phyloP scores from a whole-genome alignment of 2,113 vertebrate genomes.

The human region DNA sequence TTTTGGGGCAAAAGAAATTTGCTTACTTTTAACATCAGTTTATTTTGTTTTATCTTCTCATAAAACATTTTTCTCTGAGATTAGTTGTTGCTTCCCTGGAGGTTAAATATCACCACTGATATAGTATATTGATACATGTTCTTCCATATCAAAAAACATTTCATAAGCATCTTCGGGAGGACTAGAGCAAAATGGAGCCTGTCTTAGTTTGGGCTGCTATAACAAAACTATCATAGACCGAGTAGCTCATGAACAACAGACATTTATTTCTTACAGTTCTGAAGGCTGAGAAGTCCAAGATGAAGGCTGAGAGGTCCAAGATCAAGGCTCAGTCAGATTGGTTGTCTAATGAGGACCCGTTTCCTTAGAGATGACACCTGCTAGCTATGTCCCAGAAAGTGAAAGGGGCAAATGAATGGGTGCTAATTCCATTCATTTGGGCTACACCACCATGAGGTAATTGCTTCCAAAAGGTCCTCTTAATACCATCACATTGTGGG shows the following conservation, averaged over 20 bases:
- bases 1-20: background rate
- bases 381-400: too few relatives aligned
- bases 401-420: background rate
- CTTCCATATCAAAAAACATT: background rate
- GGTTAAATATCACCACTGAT: background rate
- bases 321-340: background rate
- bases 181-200: background rate
- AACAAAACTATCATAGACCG: background rate
- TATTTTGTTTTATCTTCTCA: background rate
- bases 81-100: background rate
- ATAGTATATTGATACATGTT: background rate
- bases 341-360: background rate
- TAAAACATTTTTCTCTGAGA: background rate
- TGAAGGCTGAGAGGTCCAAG: background rate
- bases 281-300: background rate
- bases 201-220: background rate
- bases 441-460: background rate
- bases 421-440: too few relatives aligned
- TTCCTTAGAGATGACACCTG: background rate
- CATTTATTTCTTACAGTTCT: background rate
- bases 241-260: background rate
- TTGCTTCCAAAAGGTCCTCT: too few relatives aligned
- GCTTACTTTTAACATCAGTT: background rate
- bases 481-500: background rate
- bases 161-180: background rate